A percentile compares a stretch with the other conserved stretches of the same genome.
phyloP scores from a whole-genome alignment of 35 echinoderm and acorn worm genomes.

The Stichopus chloronotus region DNA sequence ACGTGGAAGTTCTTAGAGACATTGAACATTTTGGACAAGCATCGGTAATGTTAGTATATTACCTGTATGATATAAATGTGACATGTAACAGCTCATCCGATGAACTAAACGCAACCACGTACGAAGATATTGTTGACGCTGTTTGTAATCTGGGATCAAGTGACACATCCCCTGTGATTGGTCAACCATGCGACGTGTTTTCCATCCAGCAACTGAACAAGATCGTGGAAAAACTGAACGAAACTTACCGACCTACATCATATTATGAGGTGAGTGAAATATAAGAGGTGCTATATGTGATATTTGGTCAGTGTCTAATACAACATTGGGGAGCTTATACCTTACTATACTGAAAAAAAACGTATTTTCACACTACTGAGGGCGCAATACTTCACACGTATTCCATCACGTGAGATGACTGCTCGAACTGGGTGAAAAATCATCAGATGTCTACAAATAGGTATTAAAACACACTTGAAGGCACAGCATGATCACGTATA shows the following conservation, averaged over 20 bases:
- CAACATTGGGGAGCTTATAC: too few species aligned
- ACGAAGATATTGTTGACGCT: not conserved
- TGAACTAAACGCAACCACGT: not conserved
- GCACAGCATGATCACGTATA: too few species aligned
- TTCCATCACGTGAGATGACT: too few species aligned
- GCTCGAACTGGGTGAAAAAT: too few species aligned
- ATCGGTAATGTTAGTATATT: not conserved
- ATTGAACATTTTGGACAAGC: not conserved
- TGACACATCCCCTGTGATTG: not conserved
- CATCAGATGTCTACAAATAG: too few species aligned
- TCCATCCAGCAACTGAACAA: slow-evolving; percentile 4
- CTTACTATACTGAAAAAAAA: too few species aligned
- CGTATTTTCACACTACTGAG: too few species aligned
- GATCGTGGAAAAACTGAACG: slow-evolving; percentile 4
- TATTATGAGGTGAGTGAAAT: not conserved
- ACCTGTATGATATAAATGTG: not conserved
- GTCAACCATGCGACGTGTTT: not conserved
- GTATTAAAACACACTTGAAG: too few species aligned
- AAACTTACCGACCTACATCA: not conserved
- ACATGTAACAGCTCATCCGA: not conserved
- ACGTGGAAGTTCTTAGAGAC: not conserved
- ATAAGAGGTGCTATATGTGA: too few species aligned
- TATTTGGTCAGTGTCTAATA: too few species aligned
- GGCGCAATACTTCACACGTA: too few species aligned
- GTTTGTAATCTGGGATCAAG: not conserved